These are phyloP conservation scores for Pantherophis vulpinus DNA, from an alignment of 2,797 vertebrate species.

Conservation along the genomic window DNA sequence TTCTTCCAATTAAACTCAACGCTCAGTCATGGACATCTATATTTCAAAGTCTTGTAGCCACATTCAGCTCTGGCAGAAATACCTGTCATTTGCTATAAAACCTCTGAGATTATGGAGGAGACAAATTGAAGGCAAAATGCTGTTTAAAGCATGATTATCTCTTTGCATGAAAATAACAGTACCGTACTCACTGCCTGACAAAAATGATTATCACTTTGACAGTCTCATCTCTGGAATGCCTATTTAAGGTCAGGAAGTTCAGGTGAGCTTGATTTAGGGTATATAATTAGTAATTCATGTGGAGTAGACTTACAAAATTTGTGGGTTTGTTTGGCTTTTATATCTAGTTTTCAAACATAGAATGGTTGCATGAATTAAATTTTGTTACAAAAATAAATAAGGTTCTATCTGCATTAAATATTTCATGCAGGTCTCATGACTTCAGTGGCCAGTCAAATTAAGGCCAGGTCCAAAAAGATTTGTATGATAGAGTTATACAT, in stretches of 20 bases:
- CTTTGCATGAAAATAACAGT: conserved; percentile 11
- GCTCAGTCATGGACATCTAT: conserved; percentile 14
- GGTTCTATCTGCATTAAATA: neutral
- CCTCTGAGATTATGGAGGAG: conserved; percentile 18
- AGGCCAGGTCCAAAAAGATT: neutral
- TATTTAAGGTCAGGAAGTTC: conserved; percentile 14
- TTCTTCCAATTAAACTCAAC: neutral
- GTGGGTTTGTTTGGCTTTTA: neutral
- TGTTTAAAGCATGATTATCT: conserved; percentile 23
- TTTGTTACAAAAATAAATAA: neutral
- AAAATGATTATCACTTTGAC: conserved; percentile 24
- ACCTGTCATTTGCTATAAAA: conserved; percentile 12
- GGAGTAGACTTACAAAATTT: neutral
- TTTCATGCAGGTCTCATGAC: neutral
- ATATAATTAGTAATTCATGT: conserved; percentile 9
- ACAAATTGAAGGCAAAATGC: conserved; percentile 26
- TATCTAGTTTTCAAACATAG: neutral
- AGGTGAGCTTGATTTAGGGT: neutral
- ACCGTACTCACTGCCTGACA: neutral
- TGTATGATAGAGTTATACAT: neutral
- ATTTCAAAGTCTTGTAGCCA: conserved; percentile 9
- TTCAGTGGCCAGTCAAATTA: neutral
- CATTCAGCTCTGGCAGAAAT: conserved; percentile 21
- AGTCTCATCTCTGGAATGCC: neutral
- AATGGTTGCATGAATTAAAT: neutral